Evolutionary conservation across 2,113 vertebrate genomes (phyloP).

Genomic region (Hippolais icterina): DNA sequence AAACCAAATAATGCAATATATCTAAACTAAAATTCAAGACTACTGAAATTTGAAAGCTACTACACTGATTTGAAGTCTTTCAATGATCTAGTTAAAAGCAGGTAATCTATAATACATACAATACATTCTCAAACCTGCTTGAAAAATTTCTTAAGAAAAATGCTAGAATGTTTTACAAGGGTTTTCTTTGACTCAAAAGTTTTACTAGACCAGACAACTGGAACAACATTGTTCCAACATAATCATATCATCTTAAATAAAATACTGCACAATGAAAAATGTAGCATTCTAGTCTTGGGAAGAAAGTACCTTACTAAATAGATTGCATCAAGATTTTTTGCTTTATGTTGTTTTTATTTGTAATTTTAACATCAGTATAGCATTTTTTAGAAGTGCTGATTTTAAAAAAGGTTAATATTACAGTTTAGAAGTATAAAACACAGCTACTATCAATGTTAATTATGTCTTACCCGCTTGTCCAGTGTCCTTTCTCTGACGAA

Average conservation of each 20-base stretch:
- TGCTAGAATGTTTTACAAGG: neutral
- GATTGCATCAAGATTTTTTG: neutral
- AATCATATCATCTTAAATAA: neutral
- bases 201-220: neutral
- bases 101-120: neutral
- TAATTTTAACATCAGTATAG: neutral
- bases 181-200: neutral
- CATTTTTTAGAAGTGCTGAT: neutral
- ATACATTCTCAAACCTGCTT: neutral
- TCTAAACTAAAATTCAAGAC: neutral
- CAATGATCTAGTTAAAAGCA: neutral
- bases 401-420: neutral
- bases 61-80: neutral
- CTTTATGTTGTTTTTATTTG: neutral
- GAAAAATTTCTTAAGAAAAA: neutral
- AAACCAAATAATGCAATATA: neutral
- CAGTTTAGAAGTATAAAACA: neutral
- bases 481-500: constrained; percentile 96
- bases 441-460: neutral
- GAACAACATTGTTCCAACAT: neutral
- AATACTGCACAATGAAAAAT: neutral
- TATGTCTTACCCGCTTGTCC: constrained; percentile 88
- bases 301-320: neutral
- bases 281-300: neutral
- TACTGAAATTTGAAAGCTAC: neutral